Conservation (phyloP, 2,113 vertebrate genomes). For the Erythrocercus mccallii region DNA sequence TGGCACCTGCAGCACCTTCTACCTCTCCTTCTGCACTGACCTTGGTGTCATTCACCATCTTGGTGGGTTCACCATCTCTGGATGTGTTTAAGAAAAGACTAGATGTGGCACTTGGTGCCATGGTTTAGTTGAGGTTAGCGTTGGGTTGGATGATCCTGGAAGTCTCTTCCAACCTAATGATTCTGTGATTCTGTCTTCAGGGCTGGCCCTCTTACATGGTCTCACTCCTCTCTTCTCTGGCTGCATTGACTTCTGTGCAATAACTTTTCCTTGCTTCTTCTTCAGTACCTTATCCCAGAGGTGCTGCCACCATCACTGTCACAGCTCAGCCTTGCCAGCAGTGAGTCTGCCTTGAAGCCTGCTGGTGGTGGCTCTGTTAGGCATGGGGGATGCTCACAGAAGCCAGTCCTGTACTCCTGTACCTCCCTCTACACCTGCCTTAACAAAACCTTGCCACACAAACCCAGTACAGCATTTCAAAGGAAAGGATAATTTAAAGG, state of each 20-base stretch:
- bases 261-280: background rate
- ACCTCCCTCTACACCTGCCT: fast-evolving
- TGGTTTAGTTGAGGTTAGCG: no score
- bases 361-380: background rate
- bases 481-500: background rate
- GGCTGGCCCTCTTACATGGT: background rate
- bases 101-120: no score
- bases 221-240: background rate
- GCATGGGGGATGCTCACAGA: background rate
- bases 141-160: no score
- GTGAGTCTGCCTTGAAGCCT: background rate
- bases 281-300: background rate
- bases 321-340: background rate
- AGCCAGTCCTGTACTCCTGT: background rate
- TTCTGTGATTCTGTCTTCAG: background rate
- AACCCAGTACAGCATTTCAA: background rate
- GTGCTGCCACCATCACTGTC: background rate
- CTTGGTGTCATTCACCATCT: no score
- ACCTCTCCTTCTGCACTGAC: background rate
- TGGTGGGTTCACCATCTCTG: no score
- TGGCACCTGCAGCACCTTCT: background rate
- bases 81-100: no score
- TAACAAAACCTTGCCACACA: background rate
- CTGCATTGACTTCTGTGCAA: background rate
- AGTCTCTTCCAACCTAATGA: no score